Evolutionary conservation across 2,113 vertebrate species (phyloP).

Genomic region (Gymnogyps californianus): DNA sequence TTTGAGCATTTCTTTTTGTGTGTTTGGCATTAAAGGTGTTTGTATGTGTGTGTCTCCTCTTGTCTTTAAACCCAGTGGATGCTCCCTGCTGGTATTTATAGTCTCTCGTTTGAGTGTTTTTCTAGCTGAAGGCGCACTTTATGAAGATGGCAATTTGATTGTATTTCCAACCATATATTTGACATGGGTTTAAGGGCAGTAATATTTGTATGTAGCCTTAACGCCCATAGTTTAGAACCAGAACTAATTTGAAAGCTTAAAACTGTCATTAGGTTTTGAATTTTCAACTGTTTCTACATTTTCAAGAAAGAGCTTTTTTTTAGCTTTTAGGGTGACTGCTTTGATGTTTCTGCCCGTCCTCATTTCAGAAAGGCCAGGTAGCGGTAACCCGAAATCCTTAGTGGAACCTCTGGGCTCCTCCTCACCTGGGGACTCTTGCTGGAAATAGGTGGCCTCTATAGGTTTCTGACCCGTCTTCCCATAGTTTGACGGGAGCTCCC

Average conservation of each 20-base stretch:
- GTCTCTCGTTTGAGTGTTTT: neutral
- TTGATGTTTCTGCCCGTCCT: neutral
- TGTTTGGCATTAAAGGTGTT: neutral
- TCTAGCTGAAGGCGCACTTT: neutral
- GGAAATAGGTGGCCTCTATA: neutral
- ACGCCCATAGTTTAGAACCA: neutral
- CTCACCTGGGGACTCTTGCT: neutral
- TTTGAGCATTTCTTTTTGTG: neutral
- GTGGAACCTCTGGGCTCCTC: neutral
- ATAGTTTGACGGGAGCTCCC: neutral
- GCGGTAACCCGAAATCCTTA: neutral
- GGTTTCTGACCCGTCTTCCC: neutral
- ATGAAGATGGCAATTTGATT: neutral
- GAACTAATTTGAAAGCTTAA: neutral
- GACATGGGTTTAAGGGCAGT: neutral
- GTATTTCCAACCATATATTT: neutral
- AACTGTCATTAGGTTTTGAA: neutral
- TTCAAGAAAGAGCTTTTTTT: neutral
- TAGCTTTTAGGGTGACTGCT: neutral
- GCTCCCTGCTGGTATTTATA: neutral
- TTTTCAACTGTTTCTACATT: neutral
- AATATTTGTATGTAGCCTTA: neutral
- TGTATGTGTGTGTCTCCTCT: neutral
- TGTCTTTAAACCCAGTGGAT: neutral
- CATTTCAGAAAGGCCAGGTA: neutral